Percentiles rank a stretch among this genome's conserved stretches.
phyloP scores from a whole-genome alignment of 2,113 vertebrate species.

The Phyllostomus discolor region DNA sequence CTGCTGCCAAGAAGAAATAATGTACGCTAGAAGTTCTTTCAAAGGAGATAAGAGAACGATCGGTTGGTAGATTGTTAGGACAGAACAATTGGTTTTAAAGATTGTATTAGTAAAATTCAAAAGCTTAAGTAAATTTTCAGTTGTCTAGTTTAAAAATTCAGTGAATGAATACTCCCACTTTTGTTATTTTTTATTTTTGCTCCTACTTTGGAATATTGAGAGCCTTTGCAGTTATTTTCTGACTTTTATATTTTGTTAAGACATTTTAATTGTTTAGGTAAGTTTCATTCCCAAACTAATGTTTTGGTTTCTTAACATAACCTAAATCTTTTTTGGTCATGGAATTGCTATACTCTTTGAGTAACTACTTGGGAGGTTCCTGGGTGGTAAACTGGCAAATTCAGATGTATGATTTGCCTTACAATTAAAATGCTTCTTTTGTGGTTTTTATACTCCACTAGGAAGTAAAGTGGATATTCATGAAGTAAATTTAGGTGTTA shows the following conservation, averaged over 20 bases:
- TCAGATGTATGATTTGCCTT: constrained; percentile 8
- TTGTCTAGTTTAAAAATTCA: not conserved
- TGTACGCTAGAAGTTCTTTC: not conserved
- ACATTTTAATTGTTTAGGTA: constrained; percentile 5
- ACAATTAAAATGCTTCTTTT: constrained; percentile 28
- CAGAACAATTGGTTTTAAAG: not conserved
- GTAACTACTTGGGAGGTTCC: not conserved
- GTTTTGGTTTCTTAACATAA: not conserved
- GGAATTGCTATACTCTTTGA: not conserved
- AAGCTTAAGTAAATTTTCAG: not conserved
- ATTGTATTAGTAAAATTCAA: not conserved
- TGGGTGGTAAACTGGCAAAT: constrained; percentile 10
- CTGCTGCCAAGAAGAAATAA: not conserved
- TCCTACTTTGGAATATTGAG: not conserved
- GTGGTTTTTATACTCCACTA: not conserved
- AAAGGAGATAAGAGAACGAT: constrained; percentile 17
- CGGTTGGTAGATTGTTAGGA: not conserved
- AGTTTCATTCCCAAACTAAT: not conserved
- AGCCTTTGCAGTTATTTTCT: not conserved
- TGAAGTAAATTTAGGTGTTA: constrained; percentile 36
- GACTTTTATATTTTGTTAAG: not conserved
- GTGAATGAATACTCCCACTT: not conserved
- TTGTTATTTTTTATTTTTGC: not conserved
- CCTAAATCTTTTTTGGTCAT: not conserved
- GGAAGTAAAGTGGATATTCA: constrained; percentile 3